Evolutionary conservation across 2,888 invertebrate species (phyloP).

Genomic region (Stenichneumon culpator): DNA sequence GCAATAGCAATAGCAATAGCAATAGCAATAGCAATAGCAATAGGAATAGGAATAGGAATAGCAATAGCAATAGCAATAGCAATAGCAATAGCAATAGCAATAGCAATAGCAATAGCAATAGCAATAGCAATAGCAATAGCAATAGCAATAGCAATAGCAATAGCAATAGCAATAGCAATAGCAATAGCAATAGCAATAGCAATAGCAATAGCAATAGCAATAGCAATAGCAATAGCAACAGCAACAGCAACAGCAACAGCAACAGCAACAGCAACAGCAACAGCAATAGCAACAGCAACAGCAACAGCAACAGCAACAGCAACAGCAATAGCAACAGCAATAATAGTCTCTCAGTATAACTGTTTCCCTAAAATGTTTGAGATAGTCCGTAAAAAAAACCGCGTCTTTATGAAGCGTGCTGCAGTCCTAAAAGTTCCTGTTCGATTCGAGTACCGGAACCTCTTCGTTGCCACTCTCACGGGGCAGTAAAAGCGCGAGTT

Average conservation of each 20-base stretch:
- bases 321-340: no score
- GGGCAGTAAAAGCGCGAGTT: no score
- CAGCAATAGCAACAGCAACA: background rate
- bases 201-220: background rate
- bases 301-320: background rate
- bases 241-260: background rate
- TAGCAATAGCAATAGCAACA: background rate
- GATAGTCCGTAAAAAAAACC: no score
- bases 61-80: slow-evolving; percentile 14
- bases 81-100: slow-evolving; percentile 8
- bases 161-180: background rate
- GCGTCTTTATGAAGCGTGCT: no score
- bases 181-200: background rate
- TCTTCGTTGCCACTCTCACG: no score
- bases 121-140: slow-evolving; percentile 11
- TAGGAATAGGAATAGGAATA: slow-evolving; percentile 1
- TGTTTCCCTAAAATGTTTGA: no score
- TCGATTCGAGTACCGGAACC: no score
- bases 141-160: slow-evolving; percentile 8
- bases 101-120: slow-evolving; percentile 9
- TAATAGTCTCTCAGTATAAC: no score
- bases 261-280: background rate
- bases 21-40: slow-evolving; percentile 11
- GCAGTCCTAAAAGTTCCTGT: no score
- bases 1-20: slow-evolving; percentile 11